These are phyloP conservation scores for Ahaetulla prasina DNA, from an alignment of 2,113 vertebrate species.

Conservation along the genomic window DNA sequence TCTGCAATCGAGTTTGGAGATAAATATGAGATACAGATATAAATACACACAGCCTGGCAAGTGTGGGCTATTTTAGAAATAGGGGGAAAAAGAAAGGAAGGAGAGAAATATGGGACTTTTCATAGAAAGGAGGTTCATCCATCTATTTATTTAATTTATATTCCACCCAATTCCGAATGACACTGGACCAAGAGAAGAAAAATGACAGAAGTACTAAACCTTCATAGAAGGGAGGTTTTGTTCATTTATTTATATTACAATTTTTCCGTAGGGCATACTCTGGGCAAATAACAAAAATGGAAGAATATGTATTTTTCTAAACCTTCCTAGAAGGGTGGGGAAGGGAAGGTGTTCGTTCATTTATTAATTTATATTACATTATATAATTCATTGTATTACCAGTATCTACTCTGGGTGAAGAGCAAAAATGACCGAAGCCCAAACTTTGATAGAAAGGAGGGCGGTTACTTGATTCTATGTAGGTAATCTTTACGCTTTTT, in stretches of 20 bases:
- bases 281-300: neutral
- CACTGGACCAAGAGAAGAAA: neutral
- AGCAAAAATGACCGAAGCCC: neutral
- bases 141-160: neutral
- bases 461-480: neutral
- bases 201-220: neutral
- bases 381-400: no score
- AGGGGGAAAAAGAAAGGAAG: neutral
- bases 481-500: neutral
- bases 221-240: neutral
- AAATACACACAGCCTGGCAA: no score
- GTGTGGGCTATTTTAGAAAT: neutral
- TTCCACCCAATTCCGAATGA: neutral
- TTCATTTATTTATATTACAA: neutral
- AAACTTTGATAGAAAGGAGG: neutral
- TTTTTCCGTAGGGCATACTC: neutral
- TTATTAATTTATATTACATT: no score
- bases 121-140: neutral
- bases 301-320: neutral
- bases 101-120: neutral
- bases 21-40: neutral
- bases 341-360: neutral
- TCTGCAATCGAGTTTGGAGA: no score
- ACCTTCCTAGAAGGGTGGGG: neutral
- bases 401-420: neutral